Evolutionary conservation across 2,888 invertebrate species (phyloP), one percentile per base, ranked within the genome.

Genomic region (Zygaena filipendulae): DNA sequence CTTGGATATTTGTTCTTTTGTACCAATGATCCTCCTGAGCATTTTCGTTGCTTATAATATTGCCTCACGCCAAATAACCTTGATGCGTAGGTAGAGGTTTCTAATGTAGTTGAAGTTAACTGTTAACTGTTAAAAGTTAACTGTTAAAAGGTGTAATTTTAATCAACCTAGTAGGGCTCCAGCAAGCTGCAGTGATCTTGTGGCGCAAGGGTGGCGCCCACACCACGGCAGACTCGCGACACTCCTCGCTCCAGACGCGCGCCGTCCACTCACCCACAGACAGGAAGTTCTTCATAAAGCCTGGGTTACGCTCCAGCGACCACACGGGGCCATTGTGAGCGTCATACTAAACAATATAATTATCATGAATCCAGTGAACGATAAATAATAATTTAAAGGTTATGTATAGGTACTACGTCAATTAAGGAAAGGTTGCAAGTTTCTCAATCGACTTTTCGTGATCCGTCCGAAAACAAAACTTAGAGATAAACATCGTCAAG

Each of bases 261-360:
- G 92, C 90, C 22, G 92, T 91, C 92, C 95, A 96, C 66, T 96
- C 96, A 2, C 96, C 97, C 22, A 97, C 88, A 1, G 94, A 91
- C 33, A 97, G 74, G 64, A 97, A 97, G 62, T 95, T 95, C 69
- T 97, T 97, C 2, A 93, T 85, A 69, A 95, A 95, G 13, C 87
- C 89, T 0, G 96, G 93, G 75, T 96, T 97, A 36, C 97, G 84
- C 52, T 94, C 90, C 29, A 96, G 75, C 3, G 92, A 85, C 54
- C 89, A 86, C 2, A 97, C 89, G 0, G 95, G 92, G 0, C 97
- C 96, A 33, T 88, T 69, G 49, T 94, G 93, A 5, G 89, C 84
- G 9, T 68, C 60, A 48, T 84, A 88, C 56, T 83, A 35, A 19
- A 32, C 19, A 21, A 12, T 16, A 13, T 22, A 19, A 5, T 7